Evolutionary conservation across 1,140 invertebrate genomes (phyloP).

Genomic region (Radopholus similis): DNA sequence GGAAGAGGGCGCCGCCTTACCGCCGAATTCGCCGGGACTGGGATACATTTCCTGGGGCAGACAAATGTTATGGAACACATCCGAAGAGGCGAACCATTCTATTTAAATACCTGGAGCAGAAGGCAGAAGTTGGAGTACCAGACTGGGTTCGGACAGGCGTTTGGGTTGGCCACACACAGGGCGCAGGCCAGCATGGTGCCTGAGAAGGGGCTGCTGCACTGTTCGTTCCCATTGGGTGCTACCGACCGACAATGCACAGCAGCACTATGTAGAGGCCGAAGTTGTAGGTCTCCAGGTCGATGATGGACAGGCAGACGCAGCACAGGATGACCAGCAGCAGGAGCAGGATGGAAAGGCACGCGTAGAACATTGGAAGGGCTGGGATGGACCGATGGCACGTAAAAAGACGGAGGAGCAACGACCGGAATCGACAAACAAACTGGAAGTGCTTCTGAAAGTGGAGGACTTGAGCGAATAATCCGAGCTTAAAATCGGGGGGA

Average conservation of each 20-base stretch:
- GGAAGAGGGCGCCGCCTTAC: conserved; percentile 33
- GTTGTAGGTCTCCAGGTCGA: conserved; percentile 59
- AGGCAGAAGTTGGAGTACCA: conserved; percentile 59
- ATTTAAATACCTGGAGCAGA: conserved; percentile 47
- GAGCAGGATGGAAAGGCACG: conserved; percentile 54
- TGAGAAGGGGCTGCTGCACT: conserved; percentile 17
- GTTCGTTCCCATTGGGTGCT: neutral
- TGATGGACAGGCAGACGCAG: conserved; percentile 56
- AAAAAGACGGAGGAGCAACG: no score
- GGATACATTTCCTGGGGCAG: conserved; percentile 55
- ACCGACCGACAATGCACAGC: conserved; percentile 58
- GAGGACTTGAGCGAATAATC: no score
- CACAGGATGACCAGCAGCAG: conserved; percentile 50
- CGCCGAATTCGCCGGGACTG: conserved; percentile 22
- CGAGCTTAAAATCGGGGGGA: no score
- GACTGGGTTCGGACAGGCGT: conserved; percentile 54
- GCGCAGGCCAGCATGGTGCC: conserved; percentile 60
- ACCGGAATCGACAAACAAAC: no score
- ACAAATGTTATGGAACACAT: no score
- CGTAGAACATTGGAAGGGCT: conserved; percentile 52
- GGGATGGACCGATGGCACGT: neutral
- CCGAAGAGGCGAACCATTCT: neutral
- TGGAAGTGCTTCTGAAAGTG: no score
- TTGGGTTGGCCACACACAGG: conserved; percentile 58
- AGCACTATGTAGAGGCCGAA: conserved; percentile 58